Percentiles rank a stretch among this genome's conserved stretches.
These are phyloP conservation scores for Taxidea taxus DNA, from an alignment of 2,113 vertebrate species.

Conservation along the genomic window DNA sequence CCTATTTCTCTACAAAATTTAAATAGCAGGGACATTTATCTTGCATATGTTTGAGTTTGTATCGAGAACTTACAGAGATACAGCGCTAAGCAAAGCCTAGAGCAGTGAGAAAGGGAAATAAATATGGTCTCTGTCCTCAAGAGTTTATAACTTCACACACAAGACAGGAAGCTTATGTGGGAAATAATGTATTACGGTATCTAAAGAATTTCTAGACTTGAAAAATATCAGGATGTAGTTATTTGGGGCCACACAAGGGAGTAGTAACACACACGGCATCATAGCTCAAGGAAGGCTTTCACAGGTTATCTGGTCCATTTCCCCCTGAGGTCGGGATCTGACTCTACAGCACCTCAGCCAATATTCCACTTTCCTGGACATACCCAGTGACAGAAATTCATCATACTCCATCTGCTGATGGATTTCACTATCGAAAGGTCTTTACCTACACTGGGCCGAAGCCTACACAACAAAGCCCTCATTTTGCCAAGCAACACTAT, in stretches of 20 bases:
- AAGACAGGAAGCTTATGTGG: background rate
- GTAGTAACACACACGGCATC: background rate
- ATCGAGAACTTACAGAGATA: conserved; percentile 33
- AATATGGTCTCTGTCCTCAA: conserved; percentile 4
- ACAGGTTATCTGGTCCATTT: background rate
- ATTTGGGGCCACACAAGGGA: background rate
- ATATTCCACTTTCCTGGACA: background rate
- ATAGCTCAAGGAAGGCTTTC: conserved; percentile 31
- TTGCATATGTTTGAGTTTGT: background rate
- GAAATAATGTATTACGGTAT: conserved; percentile 35
- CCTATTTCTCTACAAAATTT: conserved; percentile 45
- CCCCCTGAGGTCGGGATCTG: background rate
- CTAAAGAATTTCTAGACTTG: conserved; percentile 26
- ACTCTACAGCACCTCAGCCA: background rate
- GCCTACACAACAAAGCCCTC: background rate
- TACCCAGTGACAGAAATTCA: background rate
- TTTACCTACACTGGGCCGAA: background rate
- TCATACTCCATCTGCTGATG: background rate
- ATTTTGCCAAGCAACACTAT: background rate
- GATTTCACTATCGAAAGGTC: background rate
- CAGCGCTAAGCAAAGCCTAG: background rate
- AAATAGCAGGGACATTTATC: background rate
- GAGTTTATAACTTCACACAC: conserved; percentile 29
- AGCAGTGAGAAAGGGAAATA: background rate
- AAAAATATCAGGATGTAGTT: conserved; percentile 17